A percentile compares a stretch with the other conserved stretches of the same genome.
Evolutionary conservation across 2,113 vertebrate species (phyloP).

Genomic region (Regulus satrapa): DNA sequence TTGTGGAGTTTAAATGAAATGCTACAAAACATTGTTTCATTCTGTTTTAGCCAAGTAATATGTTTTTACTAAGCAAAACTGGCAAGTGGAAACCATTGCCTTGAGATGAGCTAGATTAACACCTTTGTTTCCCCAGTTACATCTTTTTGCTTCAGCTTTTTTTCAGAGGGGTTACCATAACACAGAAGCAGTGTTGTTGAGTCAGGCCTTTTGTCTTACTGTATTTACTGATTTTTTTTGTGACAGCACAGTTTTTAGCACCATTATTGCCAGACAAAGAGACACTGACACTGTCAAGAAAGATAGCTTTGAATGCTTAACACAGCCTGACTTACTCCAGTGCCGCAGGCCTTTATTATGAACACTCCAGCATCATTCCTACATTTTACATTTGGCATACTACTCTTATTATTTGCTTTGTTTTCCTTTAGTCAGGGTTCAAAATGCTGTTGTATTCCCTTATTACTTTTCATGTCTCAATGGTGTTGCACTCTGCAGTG

Average conservation of each 20-base stretch:
- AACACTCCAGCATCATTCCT: neutral
- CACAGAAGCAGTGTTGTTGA: neutral
- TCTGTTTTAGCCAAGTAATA: neutral
- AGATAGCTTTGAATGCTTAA: neutral
- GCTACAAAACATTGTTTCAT: neutral
- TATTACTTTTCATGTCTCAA: neutral
- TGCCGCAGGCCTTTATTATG: constrained; percentile 25
- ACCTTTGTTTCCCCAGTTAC: neutral
- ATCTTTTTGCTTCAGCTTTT: neutral
- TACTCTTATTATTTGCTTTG: neutral
- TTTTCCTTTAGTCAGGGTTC: neutral
- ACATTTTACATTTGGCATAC: neutral
- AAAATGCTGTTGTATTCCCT: neutral
- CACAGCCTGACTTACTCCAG: neutral
- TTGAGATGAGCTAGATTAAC: neutral
- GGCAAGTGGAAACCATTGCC: neutral
- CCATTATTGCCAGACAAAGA: neutral
- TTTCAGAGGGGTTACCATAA: neutral
- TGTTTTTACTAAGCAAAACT: neutral
- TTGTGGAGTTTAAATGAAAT: neutral
- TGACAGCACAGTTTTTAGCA: neutral
- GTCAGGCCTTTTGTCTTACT: neutral
- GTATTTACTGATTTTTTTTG: neutral
- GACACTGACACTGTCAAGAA: neutral
- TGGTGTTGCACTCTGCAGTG: neutral